A percentile compares a stretch with the other conserved stretches of the same genome.
These are phyloP conservation scores for Lasioglossum villosulum DNA, from an alignment of 2,888 invertebrate species.

Conservation along the genomic window DNA sequence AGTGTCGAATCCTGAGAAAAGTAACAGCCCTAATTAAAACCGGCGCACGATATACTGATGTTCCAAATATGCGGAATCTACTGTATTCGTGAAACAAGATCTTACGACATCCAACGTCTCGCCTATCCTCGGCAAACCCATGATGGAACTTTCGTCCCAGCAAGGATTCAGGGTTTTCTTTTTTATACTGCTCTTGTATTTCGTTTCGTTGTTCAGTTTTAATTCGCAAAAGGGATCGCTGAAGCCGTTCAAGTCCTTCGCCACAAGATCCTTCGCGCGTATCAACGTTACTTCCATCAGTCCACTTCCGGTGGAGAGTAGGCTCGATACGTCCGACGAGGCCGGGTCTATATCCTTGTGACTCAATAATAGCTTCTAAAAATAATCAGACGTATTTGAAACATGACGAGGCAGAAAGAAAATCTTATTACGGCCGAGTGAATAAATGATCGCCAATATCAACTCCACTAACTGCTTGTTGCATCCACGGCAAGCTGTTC, in stretches of 20 bases:
- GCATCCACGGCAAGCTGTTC: constrained; percentile 83
- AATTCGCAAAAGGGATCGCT: constrained; percentile 86
- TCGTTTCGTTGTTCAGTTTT: constrained; percentile 84
- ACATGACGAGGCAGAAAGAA: background rate
- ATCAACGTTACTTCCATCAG: constrained; percentile 85
- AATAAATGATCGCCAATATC: constrained; percentile 24
- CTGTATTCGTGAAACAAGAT: constrained; percentile 1
- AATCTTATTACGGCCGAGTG: background rate
- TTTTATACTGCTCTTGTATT: constrained; percentile 85
- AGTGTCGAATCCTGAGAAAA: no score
- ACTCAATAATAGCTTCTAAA: constrained; percentile 80
- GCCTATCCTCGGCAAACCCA: constrained; percentile 83
- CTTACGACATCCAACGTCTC: constrained; percentile 85
- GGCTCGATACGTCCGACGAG: constrained; percentile 81
- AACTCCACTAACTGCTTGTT: constrained; percentile 79
- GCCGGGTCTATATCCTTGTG: constrained; percentile 79
- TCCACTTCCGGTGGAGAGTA: constrained; percentile 83
- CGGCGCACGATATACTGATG: background rate
- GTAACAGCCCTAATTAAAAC: no score
- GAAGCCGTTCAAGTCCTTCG: constrained; percentile 86
- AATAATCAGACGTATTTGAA: constrained; percentile 31
- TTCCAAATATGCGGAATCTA: background rate
- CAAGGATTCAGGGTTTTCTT: constrained; percentile 86
- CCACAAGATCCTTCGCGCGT: constrained; percentile 85
- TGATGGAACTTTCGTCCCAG: constrained; percentile 86